These are phyloP conservation scores for Rhabditophanes sp. DNA, from an alignment of 2,888 invertebrate species.

Conservation along the genomic window DNA sequence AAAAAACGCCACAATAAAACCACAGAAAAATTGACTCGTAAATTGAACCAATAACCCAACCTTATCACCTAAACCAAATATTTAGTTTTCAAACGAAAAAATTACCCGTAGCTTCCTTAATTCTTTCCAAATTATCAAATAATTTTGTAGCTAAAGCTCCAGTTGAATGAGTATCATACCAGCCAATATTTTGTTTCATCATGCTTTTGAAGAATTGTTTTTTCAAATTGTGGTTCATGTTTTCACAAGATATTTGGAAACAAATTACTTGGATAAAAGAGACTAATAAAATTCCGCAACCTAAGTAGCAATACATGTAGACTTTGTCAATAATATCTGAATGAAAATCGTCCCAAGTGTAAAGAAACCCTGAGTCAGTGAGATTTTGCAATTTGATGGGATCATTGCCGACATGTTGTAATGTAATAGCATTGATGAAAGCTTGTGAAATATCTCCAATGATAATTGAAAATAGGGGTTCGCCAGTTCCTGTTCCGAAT, in stretches of 20 bases:
- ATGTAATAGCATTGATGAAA: slow-evolving; percentile 14
- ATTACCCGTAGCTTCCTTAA: slow-evolving; percentile 41
- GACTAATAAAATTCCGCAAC: no score
- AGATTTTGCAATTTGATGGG: no score
- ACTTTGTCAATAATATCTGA: no score
- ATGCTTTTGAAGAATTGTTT: slow-evolving; percentile 46
- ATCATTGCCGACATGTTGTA: no score
- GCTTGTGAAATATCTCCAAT: slow-evolving; percentile 23
- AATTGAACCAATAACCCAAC: slow-evolving; percentile 29
- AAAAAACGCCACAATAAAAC: slow-evolving; percentile 24
- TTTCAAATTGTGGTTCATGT: slow-evolving; percentile 48
- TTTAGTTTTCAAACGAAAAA: no score
- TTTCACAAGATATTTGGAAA: slow-evolving; percentile 46
- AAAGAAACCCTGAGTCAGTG: no score
- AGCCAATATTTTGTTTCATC: slow-evolving; percentile 46
- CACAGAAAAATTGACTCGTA: slow-evolving; percentile 33
- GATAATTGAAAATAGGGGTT: slow-evolving; percentile 30
- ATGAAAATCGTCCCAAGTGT: no score
- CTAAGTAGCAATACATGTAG: no score
- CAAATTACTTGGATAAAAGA: no score
- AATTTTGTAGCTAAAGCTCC: no score
- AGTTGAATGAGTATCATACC: no score
- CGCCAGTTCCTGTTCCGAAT: slow-evolving; percentile 25
- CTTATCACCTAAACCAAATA: no score
- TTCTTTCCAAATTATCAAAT: slow-evolving; percentile 36